Evolutionary conservation across 2,797 vertebrate genomes (phyloP), one percentile per base, ranked within the genome.

Genomic region (Halcyon smyrnensis): DNA sequence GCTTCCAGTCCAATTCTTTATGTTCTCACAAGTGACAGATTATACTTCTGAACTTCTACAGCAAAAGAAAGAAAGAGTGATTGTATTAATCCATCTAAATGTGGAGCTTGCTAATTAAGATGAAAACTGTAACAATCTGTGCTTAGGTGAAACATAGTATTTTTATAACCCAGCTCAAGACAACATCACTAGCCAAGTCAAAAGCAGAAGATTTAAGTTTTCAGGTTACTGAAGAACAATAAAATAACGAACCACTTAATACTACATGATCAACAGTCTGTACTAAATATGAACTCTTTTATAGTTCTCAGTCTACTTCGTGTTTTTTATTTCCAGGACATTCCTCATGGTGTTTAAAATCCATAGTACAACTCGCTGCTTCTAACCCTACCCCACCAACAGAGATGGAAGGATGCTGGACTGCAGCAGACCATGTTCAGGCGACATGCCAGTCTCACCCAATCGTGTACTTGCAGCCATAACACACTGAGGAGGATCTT

Each of bases 41-140:
- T 97, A 97, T 97, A 97, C 95, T 96, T 73, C 89, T 90, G 90
- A 96, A 96, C 91, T 86, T 84, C 84, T 41, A 86, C 1, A 7
- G 93, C 62, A 91, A 94, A 94, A 95, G 93, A 92, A 92, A 87
- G 83, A 94, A 88, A 91, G 87, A 93, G 77, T 81, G 85, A 95
- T 84, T 86, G 81, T 94, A 97, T 97, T 95, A 97, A 97, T 96
- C 73, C 51, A 71, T 96, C 95, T 95, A 94, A 97, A 95, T 88
- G 96, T 95, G 89, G 82, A 91, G 80, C 87, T 91, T 89, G 93
- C 86, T 97, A 98, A 97, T 96, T 97, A 97, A 98, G 95, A 97
- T 76, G 96, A 95, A 97, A 97, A 96, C 85, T 92, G 50, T 96
- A 97, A 95, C 97, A 96, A 82, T 87, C 95, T 97, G 79, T 84